Evolutionary conservation across 2,113 vertebrate species (phyloP).

Genomic region (Laticauda laticaudata): DNA sequence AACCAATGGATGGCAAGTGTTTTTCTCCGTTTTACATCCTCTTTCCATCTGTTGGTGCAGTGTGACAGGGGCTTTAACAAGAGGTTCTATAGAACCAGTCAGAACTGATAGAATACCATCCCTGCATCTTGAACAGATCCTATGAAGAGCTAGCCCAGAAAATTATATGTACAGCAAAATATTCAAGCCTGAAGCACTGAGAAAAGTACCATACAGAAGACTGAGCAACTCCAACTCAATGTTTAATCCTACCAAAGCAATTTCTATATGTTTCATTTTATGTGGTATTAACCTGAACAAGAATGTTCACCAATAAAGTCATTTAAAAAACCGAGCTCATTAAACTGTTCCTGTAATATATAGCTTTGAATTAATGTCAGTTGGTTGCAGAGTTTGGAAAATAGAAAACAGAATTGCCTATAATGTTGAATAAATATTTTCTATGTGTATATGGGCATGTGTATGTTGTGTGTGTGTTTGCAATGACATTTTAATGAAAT

Average conservation of each 20-base stretch:
- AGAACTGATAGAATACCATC: too few relatives aligned
- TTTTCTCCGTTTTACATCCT: too few relatives aligned
- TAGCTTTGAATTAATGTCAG: constrained; percentile 80
- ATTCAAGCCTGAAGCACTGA: constrained; percentile 19
- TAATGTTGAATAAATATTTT: constrained; percentile 71
- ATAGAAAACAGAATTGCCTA: constrained; percentile 71
- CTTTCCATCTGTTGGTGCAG: too few relatives aligned
- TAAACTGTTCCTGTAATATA: constrained; percentile 76
- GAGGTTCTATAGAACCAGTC: too few relatives aligned
- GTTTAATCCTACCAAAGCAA: constrained; percentile 67
- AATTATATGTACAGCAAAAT: neutral
- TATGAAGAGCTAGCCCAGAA: constrained; percentile 6
- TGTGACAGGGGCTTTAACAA: too few relatives aligned
- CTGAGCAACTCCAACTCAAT: constrained; percentile 49
- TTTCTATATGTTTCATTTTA: constrained; percentile 72
- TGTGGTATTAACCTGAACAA: constrained; percentile 77
- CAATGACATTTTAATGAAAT: constrained; percentile 79
- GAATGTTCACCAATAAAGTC: constrained; percentile 70
- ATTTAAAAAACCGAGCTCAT: constrained; percentile 75
- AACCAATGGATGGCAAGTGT: too few relatives aligned
- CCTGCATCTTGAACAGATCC: neutral
- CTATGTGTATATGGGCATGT: neutral
- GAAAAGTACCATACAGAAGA: constrained; percentile 38
- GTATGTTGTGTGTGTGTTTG: constrained; percentile 32
- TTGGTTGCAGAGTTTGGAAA: constrained; percentile 72